Evolutionary conservation across 2,888 invertebrate genomes (phyloP).

Genomic region (Sarcophaga carnaria): DNA sequence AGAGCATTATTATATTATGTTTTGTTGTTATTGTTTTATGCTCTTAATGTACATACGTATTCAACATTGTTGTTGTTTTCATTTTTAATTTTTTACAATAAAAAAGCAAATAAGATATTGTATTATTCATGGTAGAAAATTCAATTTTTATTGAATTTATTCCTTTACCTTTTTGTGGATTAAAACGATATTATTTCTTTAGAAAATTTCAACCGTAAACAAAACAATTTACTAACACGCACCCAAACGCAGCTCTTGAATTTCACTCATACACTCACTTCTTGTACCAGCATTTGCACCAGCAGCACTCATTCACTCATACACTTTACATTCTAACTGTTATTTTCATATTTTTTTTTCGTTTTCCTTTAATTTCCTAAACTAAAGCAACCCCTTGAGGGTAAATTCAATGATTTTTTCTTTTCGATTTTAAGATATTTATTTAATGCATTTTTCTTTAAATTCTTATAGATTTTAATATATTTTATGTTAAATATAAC

Average conservation of each 20-base stretch:
- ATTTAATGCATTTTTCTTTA: constrained; percentile 29
- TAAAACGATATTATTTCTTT: background rate
- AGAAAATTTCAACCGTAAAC: constrained; percentile 31
- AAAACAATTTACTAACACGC: constrained; percentile 50
- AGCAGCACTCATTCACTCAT: constrained; percentile 13
- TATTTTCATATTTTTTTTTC: background rate
- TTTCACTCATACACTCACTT: constrained; percentile 9
- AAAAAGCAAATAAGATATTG: constrained; percentile 17
- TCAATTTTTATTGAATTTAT: constrained; percentile 25
- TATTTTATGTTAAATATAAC: constrained; percentile 25
- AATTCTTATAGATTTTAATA: constrained; percentile 19
- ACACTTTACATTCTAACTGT: constrained; percentile 13
- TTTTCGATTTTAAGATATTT: constrained; percentile 8
- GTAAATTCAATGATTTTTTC: constrained; percentile 40
- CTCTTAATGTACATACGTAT: constrained; percentile 11
- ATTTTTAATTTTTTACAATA: background rate
- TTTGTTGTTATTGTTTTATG: constrained; percentile 1
- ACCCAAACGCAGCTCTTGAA: constrained; percentile 28
- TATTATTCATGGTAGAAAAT: constrained; percentile 9
- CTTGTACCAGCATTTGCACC: constrained; percentile 27
- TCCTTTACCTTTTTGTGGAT: constrained; percentile 42
- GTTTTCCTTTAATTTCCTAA: constrained; percentile 29
- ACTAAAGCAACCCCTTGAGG: constrained; percentile 44
- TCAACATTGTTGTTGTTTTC: constrained; percentile 29
- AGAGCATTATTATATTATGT: background rate